Evolutionary conservation across 2,113 vertebrate species (phyloP), one percentile per base, ranked within the genome.

Genomic region (Plecturocebus donacophilus): DNA sequence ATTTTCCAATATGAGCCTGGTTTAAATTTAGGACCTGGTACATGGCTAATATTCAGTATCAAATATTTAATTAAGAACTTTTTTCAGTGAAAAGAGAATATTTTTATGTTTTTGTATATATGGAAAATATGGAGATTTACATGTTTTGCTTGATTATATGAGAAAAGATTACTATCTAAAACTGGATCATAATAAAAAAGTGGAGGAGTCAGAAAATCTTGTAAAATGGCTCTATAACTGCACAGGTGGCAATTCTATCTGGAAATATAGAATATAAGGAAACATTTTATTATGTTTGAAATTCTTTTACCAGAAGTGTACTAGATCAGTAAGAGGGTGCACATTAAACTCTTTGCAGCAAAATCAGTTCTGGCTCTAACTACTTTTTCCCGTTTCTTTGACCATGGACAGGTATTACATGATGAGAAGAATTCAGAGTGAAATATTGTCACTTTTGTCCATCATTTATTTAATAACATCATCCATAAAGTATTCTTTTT

Each of bases 221-320:
- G 30, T 96, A 93, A 97, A 97, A 91, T 88, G 82, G 38, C 19
- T 96, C 73, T 84, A 3, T 94, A 95, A 96, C 87, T 87, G 38
- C 90, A 94, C 94, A 96, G 95, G 90, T 96, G 92, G 90, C 35
- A 95, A 52, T 79, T 95, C 58, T 95, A 13, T 75, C 42, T 91
- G 88, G 96, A 82, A 97, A 92, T 97, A 93, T 84, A 94, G 88
- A 97, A 89, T 97, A 92, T 85, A 92, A 97, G 81, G 84, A 89
- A 94, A 85, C 21, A 90, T 86, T 97, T 98, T 96, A 97, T 97
- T 93, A 82, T 45, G 45, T 64, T 88, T 90, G 73, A 95, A 95
- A 93, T 94, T 93, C 58, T 70, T 96, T 97, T 97, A 92, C 66
- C 87, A 96, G 91, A 95, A 96, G 45, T 87, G 10, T 54, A 84